Percentiles rank a stretch among this genome's conserved stretches.
Conservation (phyloP, 2,113 vertebrate species). For the Tragelaphus imberbis region DNA sequence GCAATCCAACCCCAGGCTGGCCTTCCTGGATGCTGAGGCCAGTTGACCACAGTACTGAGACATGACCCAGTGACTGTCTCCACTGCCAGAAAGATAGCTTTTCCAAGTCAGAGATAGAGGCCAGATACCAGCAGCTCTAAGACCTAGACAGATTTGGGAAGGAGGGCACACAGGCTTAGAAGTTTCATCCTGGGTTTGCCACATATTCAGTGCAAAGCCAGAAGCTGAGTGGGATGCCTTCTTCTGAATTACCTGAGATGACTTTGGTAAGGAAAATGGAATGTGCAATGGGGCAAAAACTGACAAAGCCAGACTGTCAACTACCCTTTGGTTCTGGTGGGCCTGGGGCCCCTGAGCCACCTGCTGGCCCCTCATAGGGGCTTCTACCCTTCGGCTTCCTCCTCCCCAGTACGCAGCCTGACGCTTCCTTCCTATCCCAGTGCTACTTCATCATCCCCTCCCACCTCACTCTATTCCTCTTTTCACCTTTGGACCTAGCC, state of each 20-base stretch:
- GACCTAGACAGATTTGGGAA: neutral
- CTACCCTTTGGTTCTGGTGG: neutral
- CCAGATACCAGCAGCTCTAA: neutral
- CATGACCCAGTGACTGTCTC: neutral
- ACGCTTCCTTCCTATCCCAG: too few species aligned
- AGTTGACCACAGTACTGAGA: neutral
- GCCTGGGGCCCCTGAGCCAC: neutral
- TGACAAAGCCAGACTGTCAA: neutral
- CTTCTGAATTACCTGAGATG: neutral
- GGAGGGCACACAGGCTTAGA: neutral
- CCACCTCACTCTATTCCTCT: neutral
- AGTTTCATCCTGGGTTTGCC: neutral
- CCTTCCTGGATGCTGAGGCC: neutral
- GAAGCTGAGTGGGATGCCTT: neutral
- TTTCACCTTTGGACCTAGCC: neutral
- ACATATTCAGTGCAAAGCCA: neutral
- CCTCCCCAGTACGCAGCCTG: neutral
- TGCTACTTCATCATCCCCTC: fast-evolving
- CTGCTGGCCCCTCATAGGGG: constrained; percentile 13
- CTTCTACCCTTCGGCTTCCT: neutral
- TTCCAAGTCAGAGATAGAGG: neutral
- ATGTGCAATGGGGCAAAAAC: neutral
- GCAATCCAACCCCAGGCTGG: neutral
- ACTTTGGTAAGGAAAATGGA: neutral
- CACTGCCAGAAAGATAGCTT: neutral